Conservation (phyloP, 2,113 vertebrate genomes). For the Prietella phreatophila region DNA sequence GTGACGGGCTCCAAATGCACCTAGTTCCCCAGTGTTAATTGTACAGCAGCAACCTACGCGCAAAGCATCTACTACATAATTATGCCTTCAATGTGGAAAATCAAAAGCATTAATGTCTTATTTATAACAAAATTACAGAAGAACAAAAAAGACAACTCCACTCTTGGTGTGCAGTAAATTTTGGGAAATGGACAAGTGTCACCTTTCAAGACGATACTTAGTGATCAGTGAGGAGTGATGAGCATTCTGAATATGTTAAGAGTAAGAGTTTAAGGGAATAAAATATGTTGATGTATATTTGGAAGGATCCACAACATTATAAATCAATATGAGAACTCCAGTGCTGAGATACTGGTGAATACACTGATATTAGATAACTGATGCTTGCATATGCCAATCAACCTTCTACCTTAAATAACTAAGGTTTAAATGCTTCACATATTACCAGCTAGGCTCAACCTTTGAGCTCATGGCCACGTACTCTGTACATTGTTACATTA, state of each 20-base stretch:
- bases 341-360: background rate
- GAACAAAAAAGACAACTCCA: constrained; percentile 78
- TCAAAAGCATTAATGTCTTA: constrained; percentile 83
- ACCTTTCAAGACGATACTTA: constrained; percentile 33
- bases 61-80: constrained; percentile 90
- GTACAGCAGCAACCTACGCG: constrained; percentile 89
- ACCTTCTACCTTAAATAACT: background rate
- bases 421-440: background rate
- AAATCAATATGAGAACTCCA: background rate
- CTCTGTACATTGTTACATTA: constrained; percentile 1
- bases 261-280: background rate
- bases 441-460: background rate
- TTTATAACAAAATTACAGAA: constrained; percentile 77
- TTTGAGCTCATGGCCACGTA: background rate
- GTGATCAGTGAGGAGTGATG: background rate
- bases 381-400: constrained; percentile 12
- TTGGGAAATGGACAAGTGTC: constrained; percentile 32
- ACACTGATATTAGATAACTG: background rate
- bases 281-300: background rate
- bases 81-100: constrained; percentile 84
- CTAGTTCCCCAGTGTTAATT: constrained; percentile 84
- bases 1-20: constrained; percentile 83
- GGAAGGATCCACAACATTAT: too few species aligned
- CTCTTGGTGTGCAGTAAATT: constrained; percentile 38
- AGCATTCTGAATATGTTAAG: background rate